A percentile compares a stretch with the other conserved stretches of the same genome.
phyloP scores from a whole-genome alignment of 2,888 invertebrate genomes.

The Steinernema hermaphroditum region DNA sequence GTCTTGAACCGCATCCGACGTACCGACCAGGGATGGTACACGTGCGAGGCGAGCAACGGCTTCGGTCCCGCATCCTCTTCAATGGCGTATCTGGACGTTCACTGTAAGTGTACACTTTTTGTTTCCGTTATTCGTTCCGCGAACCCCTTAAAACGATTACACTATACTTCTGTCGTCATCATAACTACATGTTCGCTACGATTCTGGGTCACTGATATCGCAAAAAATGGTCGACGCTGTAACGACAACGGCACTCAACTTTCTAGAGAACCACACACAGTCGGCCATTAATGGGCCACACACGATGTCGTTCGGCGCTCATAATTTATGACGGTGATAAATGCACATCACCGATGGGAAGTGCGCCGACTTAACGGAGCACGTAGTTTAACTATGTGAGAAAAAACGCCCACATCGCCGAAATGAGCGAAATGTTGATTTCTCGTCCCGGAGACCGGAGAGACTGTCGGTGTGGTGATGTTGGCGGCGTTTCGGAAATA shows the following conservation, averaged over 20 bases:
- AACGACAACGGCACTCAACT: background rate
- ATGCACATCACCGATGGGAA: background rate
- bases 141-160: too few relatives aligned
- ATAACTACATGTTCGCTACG: constrained; percentile 25
- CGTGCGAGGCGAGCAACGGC: constrained; percentile 58
- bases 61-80: constrained; percentile 47
- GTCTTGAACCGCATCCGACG: constrained; percentile 55
- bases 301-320: background rate
- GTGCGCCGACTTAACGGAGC: constrained; percentile 14
- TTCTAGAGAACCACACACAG: background rate
- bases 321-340: constrained; percentile 21
- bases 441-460: background rate
- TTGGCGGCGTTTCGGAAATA: background rate
- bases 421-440: background rate
- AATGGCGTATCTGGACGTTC: constrained; percentile 59
- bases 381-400: constrained; percentile 21
- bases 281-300: constrained; percentile 20
- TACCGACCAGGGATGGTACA: constrained; percentile 59
- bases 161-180: background rate
- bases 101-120: constrained; percentile 47
- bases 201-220: constrained; percentile 25
- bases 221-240: constrained; percentile 16
- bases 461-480: constrained; percentile 1
- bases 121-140: constrained; percentile 13
- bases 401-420: background rate